These are phyloP conservation scores for Drosophila murphyi DNA, from an alignment of 1,140 invertebrate species.

Conservation along the genomic window DNA sequence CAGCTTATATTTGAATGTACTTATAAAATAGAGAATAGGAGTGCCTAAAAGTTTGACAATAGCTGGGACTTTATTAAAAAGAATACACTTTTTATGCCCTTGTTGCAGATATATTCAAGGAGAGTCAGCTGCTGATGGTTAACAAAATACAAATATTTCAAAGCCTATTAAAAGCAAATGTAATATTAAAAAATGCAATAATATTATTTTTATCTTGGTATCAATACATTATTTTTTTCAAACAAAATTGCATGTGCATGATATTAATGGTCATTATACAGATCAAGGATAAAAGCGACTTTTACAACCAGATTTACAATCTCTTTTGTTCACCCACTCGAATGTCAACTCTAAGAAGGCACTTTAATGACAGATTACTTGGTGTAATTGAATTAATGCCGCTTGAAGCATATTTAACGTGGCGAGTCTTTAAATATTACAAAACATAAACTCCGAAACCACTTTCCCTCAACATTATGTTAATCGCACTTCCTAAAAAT, in stretches of 20 bases:
- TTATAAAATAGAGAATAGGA: no score
- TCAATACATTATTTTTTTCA: background rate
- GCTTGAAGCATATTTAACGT: constrained; percentile 2
- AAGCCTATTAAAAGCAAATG: no score
- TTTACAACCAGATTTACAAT: constrained; percentile 15
- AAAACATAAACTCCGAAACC: constrained; percentile 1
- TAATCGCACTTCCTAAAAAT: constrained; percentile 36
- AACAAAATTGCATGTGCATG: constrained; percentile 1
- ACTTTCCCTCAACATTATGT: constrained; percentile 39
- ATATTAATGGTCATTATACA: background rate
- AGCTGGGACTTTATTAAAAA: no score
- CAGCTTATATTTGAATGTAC: no score
- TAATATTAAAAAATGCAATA: no score
- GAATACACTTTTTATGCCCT: no score
- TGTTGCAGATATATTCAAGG: no score
- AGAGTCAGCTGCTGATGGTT: no score
- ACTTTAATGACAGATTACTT: constrained; percentile 13
- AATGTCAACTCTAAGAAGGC: constrained; percentile 9
- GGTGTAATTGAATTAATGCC: constrained; percentile 19
- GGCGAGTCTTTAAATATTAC: background rate
- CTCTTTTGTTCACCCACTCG: constrained; percentile 5
- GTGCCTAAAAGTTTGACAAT: no score
- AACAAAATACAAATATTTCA: no score
- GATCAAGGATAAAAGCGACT: constrained; percentile 14
- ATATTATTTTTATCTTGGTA: no score